Evolutionary conservation across 2,888 invertebrate species (phyloP).

Genomic region (Nectonema munidae): DNA sequence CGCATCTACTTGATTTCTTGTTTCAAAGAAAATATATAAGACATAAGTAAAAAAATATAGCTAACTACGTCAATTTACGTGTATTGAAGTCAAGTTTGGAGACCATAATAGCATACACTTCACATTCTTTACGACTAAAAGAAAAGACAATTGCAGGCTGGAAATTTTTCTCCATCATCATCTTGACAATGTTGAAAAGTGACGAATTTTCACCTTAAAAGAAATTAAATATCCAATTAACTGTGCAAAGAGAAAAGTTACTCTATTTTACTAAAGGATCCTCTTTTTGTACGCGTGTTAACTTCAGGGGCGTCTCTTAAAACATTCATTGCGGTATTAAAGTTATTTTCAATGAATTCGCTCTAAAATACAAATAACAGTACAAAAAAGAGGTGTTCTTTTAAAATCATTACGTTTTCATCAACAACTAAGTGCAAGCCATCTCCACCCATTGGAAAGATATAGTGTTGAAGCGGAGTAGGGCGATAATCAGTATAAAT

Average conservation of each 20-base stretch:
- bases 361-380: constrained; percentile 29
- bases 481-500: constrained; percentile 93
- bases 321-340: constrained; percentile 75
- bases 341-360: constrained; percentile 79
- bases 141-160: constrained; percentile 95
- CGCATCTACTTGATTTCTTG: no score
- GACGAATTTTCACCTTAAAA: constrained; percentile 31
- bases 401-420: constrained; percentile 31
- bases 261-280: constrained; percentile 20
- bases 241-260: constrained; percentile 1
- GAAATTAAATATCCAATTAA: constrained; percentile 18
- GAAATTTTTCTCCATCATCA: constrained; percentile 89
- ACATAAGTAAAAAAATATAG: no score
- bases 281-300: constrained; percentile 32
- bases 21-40: no score
- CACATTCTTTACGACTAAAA: constrained; percentile 93
- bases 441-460: constrained; percentile 79
- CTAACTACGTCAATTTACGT: no score
- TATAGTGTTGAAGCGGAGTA: constrained; percentile 82
- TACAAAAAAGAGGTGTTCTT: constrained; percentile 1
- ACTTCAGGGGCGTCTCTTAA: constrained; percentile 46
- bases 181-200: constrained; percentile 82
- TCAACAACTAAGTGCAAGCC: constrained; percentile 72
- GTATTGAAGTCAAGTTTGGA: constrained; percentile 81
- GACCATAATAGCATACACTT: constrained; percentile 76